Evolutionary conservation across 2,888 invertebrate species (phyloP).

Genomic region (Octodonta nipae): DNA sequence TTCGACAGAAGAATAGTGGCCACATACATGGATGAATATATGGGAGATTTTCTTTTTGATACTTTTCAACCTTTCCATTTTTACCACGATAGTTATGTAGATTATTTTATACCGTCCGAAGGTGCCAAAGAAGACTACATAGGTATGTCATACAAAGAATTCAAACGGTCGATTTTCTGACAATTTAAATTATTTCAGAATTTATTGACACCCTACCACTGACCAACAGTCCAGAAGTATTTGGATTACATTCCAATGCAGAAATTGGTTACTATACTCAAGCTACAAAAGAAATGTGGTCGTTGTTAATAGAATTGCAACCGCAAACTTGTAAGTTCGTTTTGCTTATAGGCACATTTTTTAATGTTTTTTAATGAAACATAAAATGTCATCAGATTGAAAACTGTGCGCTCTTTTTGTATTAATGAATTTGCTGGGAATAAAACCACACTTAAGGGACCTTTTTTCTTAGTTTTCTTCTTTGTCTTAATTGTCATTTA

Average conservation of each 20-base stretch:
- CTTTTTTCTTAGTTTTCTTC: too few species aligned
- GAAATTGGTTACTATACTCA: slow-evolving; percentile 89
- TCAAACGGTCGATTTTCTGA: neutral
- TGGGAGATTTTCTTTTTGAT: slow-evolving; percentile 88
- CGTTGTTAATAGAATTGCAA: slow-evolving; percentile 71
- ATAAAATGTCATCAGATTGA: too few species aligned
- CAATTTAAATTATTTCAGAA: slow-evolving; percentile 36
- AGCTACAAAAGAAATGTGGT: slow-evolving; percentile 77
- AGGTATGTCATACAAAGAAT: slow-evolving; percentile 34
- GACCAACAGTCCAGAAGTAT: slow-evolving; percentile 77
- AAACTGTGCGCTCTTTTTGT: too few species aligned
- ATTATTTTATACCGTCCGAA: slow-evolving; percentile 65
- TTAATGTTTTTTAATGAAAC: too few species aligned
- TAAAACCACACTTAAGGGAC: too few species aligned
- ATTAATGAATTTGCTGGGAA: too few species aligned
- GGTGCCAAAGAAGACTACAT: slow-evolving; percentile 58
- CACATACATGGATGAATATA: slow-evolving; percentile 86
- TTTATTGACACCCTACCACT: slow-evolving; percentile 70
- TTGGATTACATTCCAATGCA: slow-evolving; percentile 87
- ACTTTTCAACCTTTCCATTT: slow-evolving; percentile 85
- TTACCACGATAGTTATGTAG: slow-evolving; percentile 57
- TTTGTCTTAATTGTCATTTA: too few species aligned
- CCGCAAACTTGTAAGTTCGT: slow-evolving; percentile 81
- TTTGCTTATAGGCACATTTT: too few species aligned
- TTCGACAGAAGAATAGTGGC: slow-evolving; percentile 76